These are phyloP conservation scores for Holothuria leucospilota DNA, from an alignment of 53 echinoderm and acorn worm species.

Conservation along the genomic window DNA sequence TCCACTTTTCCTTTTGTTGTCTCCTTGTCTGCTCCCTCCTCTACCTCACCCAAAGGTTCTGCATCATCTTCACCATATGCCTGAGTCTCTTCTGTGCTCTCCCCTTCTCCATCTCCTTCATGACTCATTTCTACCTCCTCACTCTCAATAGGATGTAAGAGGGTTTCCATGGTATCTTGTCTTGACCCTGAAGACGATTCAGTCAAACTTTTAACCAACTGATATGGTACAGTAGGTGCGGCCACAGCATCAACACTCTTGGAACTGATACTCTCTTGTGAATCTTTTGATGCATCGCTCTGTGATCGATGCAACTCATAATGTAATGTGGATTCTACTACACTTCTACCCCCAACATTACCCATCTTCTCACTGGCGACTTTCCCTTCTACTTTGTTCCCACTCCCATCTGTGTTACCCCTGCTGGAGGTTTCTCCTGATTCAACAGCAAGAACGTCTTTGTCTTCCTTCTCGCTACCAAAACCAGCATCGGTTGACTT, in stretches of 20 bases:
- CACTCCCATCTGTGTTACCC: too few relatives aligned
- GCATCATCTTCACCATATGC: constrained; percentile 59
- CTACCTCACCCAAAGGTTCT: neutral
- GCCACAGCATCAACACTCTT: too few relatives aligned
- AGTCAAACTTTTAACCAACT: constrained; percentile 1
- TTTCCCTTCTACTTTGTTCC: too few relatives aligned
- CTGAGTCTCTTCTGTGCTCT: constrained; percentile 59
- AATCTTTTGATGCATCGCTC: neutral
- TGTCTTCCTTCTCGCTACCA: too few relatives aligned
- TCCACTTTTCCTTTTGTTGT: neutral
- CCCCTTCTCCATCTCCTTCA: neutral
- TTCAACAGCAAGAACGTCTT: too few relatives aligned
- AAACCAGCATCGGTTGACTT: too few relatives aligned
- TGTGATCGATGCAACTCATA: neutral
- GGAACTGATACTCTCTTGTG: neutral
- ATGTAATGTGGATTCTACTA: neutral
- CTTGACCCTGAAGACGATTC: constrained; percentile 14
- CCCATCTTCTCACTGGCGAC: too few relatives aligned
- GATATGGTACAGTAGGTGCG: constrained; percentile 17
- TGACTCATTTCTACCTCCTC: neutral
- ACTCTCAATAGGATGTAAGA: constrained; percentile 18
- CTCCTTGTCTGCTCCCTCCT: neutral
- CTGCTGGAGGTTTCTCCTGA: too few relatives aligned
- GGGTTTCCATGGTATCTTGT: constrained; percentile 1
- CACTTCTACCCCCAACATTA: too few relatives aligned